These are phyloP conservation scores for Entelurus aequoreus DNA, from an alignment of 2,113 vertebrate genomes.

Conservation along the genomic window DNA sequence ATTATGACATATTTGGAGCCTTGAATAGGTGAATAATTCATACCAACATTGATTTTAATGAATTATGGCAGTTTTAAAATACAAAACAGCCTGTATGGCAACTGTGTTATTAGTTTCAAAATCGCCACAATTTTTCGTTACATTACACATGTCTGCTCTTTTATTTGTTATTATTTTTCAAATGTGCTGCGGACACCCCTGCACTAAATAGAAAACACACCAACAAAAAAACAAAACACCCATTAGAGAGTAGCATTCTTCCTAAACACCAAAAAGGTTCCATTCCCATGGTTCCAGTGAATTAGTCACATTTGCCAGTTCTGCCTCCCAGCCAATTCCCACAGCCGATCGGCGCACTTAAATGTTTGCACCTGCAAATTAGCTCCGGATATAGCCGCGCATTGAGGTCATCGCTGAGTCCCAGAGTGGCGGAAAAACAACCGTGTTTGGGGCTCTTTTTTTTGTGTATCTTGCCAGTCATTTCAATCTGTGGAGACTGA, in stretches of 20 bases:
- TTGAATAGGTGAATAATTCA: too few species aligned
- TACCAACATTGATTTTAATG: too few species aligned
- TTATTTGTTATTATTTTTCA: too few species aligned
- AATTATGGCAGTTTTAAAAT: too few species aligned
- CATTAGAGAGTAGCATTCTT: slow-evolving; percentile 34
- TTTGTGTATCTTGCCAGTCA: slow-evolving; percentile 11
- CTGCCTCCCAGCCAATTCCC: slow-evolving; percentile 44
- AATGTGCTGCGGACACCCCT: too few species aligned
- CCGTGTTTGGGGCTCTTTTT: slow-evolving; percentile 6
- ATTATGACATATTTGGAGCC: too few species aligned
- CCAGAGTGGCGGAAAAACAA: slow-evolving; percentile 4
- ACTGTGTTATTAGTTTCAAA: too few species aligned
- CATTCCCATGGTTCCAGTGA: slow-evolving; percentile 41
- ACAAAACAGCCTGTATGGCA: too few species aligned
- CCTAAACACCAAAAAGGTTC: slow-evolving; percentile 48
- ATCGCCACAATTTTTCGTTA: too few species aligned
- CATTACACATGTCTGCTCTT: too few species aligned
- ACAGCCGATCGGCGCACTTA: slow-evolving; percentile 24
- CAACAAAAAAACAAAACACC: slow-evolving; percentile 1
- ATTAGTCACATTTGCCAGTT: slow-evolving; percentile 38
- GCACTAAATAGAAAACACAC: slow-evolving; percentile 10
- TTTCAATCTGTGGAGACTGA: slow-evolving; percentile 3
- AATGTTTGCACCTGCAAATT: slow-evolving; percentile 26
- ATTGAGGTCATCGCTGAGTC: neutral
- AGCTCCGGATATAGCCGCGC: slow-evolving; percentile 1